Conservation (phyloP, 2,888 invertebrate genomes). For the Saturnia pavonia region DNA sequence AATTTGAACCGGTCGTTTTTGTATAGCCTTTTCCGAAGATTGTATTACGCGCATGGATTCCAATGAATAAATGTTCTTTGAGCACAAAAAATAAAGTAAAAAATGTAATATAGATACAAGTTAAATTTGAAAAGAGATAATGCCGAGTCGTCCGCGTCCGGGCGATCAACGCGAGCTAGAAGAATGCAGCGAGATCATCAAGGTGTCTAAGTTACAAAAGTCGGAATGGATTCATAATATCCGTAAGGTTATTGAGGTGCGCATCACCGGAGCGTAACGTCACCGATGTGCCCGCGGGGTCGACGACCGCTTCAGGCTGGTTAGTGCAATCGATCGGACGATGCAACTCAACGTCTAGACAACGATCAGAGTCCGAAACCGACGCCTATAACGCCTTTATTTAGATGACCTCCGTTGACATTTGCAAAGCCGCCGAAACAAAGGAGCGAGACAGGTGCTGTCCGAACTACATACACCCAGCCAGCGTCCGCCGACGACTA, state of each 20-base stretch:
- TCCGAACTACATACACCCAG: slow-evolving; percentile 53
- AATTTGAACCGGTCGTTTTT: slow-evolving; percentile 57
- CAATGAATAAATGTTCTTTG: slow-evolving; percentile 38
- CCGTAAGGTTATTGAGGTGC: slow-evolving; percentile 71
- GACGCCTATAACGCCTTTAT: slow-evolving; percentile 73
- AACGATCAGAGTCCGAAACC: slow-evolving; percentile 71
- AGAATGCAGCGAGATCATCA: slow-evolving; percentile 15
- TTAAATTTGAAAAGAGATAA: slow-evolving; percentile 16
- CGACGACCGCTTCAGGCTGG: slow-evolving; percentile 77
- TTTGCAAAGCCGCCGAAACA: slow-evolving; percentile 72
- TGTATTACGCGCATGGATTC: slow-evolving; percentile 52
- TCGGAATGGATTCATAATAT: slow-evolving; percentile 58
- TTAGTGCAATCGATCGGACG: slow-evolving; percentile 80
- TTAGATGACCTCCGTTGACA: slow-evolving; percentile 80
- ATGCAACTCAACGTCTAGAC: slow-evolving; percentile 79
- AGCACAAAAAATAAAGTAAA: slow-evolving; percentile 19
- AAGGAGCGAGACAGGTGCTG: slow-evolving; percentile 77
- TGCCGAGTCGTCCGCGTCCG: slow-evolving; percentile 5
- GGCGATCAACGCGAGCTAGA: slow-evolving; percentile 15
- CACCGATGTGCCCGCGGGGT: slow-evolving; percentile 80
- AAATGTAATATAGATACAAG: slow-evolving; percentile 16
- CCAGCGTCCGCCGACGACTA: slow-evolving; percentile 54
- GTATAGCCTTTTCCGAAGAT: slow-evolving; percentile 44
- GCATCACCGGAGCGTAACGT: slow-evolving; percentile 80
- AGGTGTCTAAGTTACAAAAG: slow-evolving; percentile 38